Percentiles rank a stretch among this genome's conserved stretches.
Evolutionary conservation across 2,113 vertebrate genomes (phyloP).

Genomic region (Poeciliopsis prolifica): DNA sequence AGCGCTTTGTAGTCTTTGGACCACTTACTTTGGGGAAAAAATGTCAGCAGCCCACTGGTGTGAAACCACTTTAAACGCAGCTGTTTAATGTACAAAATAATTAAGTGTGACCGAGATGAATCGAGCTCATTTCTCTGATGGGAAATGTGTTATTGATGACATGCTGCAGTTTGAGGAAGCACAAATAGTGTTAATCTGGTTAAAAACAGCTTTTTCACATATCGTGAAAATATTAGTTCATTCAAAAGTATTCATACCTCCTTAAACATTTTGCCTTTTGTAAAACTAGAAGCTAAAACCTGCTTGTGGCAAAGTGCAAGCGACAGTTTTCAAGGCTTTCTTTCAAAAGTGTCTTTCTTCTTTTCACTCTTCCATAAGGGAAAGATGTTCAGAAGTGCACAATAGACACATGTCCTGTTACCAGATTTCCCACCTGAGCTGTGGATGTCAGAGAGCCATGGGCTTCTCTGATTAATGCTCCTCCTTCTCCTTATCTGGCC

Average conservation of each 20-base stretch:
- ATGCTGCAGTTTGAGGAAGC: constrained; percentile 9
- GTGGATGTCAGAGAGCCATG: neutral
- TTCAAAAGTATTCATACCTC: neutral
- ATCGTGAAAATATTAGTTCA: neutral
- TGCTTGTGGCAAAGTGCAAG: neutral
- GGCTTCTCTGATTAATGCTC: neutral
- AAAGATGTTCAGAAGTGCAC: neutral
- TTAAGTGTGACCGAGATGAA: constrained; percentile 59
- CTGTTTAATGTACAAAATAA: constrained; percentile 58
- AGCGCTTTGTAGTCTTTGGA: constrained; percentile 49
- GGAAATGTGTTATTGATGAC: constrained; percentile 30
- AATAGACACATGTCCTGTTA: neutral
- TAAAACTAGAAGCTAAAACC: too few species aligned
- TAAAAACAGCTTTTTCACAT: constrained; percentile 14
- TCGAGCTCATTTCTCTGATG: constrained; percentile 20
- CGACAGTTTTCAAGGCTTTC: neutral
- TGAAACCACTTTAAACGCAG: constrained; percentile 56
- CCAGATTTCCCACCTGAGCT: neutral
- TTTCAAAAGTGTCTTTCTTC: neutral
- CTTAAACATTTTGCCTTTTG: neutral
- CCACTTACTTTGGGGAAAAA: constrained; percentile 51
- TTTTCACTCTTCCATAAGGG: constrained; percentile 1
- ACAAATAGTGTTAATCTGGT: constrained; percentile 21
- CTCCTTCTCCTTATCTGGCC: neutral
- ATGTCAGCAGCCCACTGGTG: constrained; percentile 52